These are phyloP conservation scores for Heliothis subflexa DNA, from an alignment of 1,140 invertebrate genomes.

Conservation along the genomic window DNA sequence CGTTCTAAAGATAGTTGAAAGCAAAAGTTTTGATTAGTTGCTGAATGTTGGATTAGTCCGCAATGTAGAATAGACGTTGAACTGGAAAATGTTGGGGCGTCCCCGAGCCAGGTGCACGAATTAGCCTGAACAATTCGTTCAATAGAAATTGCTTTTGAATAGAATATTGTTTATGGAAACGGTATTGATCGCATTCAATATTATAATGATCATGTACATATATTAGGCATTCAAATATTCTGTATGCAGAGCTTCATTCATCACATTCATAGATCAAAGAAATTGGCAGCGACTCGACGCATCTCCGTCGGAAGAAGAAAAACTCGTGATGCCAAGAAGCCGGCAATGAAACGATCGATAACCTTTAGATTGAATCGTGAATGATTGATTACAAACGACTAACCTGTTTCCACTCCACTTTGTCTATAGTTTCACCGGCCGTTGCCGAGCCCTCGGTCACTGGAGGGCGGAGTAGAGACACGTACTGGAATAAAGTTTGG, in stretches of 20 bases:
- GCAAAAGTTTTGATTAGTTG: slow-evolving; percentile 38
- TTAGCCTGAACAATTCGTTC: slow-evolving; percentile 10
- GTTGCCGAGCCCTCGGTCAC: slow-evolving; percentile 88
- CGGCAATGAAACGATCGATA: slow-evolving; percentile 51
- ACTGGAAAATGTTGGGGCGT: slow-evolving; percentile 22
- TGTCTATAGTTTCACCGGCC: slow-evolving; percentile 89
- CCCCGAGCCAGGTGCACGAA: slow-evolving; percentile 29
- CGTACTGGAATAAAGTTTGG: slow-evolving; percentile 89
- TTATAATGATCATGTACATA: slow-evolving; percentile 11
- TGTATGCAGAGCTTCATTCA: slow-evolving; percentile 37
- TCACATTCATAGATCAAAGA: slow-evolving; percentile 44
- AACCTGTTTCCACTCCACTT: slow-evolving; percentile 93
- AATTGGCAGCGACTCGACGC: slow-evolving; percentile 47
- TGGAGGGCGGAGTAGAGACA: slow-evolving; percentile 93
- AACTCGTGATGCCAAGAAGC: slow-evolving; percentile 46
- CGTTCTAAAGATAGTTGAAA: slow-evolving; percentile 36
- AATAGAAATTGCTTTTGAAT: slow-evolving; percentile 16
- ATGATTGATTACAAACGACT: slow-evolving; percentile 67
- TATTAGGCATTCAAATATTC: slow-evolving; percentile 19
- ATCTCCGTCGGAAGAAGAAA: slow-evolving; percentile 43
- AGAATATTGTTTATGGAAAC: slow-evolving; percentile 19
- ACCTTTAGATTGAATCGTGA: slow-evolving; percentile 52
- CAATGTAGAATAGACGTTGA: slow-evolving; percentile 6
- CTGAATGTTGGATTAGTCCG: slow-evolving; percentile 16
- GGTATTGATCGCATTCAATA: slow-evolving; percentile 24